Percentiles rank a stretch among this genome's conserved stretches.
phyloP scores from a whole-genome alignment of 1,140 invertebrate species.

The Drosophila teissieri region DNA sequence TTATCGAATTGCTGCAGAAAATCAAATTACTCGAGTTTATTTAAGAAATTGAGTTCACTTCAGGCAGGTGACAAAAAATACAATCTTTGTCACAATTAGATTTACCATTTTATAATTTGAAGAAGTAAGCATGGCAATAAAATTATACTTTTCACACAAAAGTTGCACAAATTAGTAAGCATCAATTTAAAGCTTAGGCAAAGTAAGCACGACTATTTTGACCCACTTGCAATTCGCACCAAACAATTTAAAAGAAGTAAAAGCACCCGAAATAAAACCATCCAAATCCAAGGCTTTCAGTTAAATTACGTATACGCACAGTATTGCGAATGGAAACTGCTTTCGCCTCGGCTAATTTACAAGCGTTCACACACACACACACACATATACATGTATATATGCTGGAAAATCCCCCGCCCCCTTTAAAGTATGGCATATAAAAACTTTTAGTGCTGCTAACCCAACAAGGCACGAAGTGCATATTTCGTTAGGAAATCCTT shows the following conservation, averaged over 20 bases:
- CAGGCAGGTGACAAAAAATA: not conserved
- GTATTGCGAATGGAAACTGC: conserved; percentile 38
- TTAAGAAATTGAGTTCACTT: not conserved
- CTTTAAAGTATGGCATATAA: conserved; percentile 60
- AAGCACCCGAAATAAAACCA: conserved; percentile 27
- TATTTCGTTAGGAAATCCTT: conserved; percentile 78
- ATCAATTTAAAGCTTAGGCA: conserved; percentile 2
- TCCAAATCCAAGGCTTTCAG: conserved; percentile 32
- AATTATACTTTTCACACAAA: too few relatives aligned
- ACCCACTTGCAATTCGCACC: conserved; percentile 37
- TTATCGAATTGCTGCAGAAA: conserved; percentile 43
- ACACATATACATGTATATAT: not conserved
- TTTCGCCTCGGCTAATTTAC: conserved; percentile 60
- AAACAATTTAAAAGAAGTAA: conserved; percentile 3
- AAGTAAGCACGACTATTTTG: conserved; percentile 20
- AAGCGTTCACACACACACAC: conserved; percentile 13
- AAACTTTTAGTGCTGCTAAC: conserved; percentile 59
- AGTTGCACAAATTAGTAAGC: too few relatives aligned
- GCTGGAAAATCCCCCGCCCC: conserved; percentile 5
- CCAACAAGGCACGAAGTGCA: conserved; percentile 63
- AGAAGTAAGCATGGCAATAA: too few relatives aligned
- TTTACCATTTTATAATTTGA: not conserved
- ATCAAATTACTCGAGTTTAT: conserved; percentile 6
- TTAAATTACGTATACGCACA: conserved; percentile 71
- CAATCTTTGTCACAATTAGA: not conserved